Percentiles rank a stretch among this genome's conserved stretches.
phyloP scores from a whole-genome alignment of 2,113 vertebrate species.

The Myiagra hebetior region DNA sequence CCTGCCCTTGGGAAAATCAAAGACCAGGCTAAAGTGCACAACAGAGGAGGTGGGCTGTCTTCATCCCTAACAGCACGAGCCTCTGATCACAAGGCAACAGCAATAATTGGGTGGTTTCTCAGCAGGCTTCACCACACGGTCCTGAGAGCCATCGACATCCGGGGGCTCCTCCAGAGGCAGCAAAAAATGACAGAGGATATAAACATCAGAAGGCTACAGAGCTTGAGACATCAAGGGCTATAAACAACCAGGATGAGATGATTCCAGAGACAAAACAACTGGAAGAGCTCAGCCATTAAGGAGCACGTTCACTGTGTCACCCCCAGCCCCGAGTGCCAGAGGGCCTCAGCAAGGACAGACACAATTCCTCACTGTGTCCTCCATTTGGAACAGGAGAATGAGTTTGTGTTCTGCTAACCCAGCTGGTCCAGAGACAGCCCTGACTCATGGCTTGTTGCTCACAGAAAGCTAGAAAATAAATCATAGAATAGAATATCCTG shows the following conservation, averaged over 20 bases:
- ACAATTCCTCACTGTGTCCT: neutral
- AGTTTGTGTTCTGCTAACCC: neutral
- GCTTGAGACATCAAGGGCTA: neutral
- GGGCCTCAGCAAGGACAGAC: neutral
- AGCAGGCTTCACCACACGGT: neutral
- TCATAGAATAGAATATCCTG: rapidly evolving
- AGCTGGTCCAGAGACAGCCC: neutral
- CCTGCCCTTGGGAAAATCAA: neutral
- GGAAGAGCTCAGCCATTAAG: neutral
- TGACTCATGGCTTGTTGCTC: neutral
- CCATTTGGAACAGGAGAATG: neutral
- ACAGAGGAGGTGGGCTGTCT: neutral
- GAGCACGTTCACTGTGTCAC: neutral
- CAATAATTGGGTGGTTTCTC: neutral
- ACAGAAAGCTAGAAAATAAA: neutral
- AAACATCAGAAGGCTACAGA: neutral
- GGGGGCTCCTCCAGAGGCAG: neutral
- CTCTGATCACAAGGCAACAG: neutral
- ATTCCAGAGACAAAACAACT: neutral
- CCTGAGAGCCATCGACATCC: neutral
- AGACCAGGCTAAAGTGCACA: neutral
- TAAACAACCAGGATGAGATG: neutral
- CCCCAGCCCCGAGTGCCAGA: neutral
- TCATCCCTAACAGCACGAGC: neutral
- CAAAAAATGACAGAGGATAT: neutral